Conservation (phyloP, 2,888 invertebrate genomes). For the Chrysolina haemoptera region DNA sequence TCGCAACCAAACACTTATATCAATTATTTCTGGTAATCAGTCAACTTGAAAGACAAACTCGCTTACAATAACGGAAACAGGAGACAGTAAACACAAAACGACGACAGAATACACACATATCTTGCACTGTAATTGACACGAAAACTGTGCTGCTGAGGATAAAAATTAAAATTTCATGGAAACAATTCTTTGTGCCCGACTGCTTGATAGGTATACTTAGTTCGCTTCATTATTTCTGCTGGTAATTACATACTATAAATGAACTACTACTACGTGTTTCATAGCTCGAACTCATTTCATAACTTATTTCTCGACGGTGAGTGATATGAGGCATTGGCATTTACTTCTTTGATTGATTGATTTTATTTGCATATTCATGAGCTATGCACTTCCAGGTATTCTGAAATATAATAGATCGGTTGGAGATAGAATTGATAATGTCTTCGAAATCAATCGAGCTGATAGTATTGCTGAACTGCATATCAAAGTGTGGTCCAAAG, state of each 20-base stretch:
- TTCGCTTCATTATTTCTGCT: conserved; percentile 21
- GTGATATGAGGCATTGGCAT: background rate
- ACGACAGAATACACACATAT: conserved; percentile 29
- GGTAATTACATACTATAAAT: conserved; percentile 11
- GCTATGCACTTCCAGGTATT: background rate
- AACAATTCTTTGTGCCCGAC: conserved; percentile 28
- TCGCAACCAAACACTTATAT: background rate
- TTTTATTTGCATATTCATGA: conserved; percentile 17
- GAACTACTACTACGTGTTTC: background rate
- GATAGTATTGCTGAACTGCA: background rate
- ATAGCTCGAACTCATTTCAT: conserved; percentile 9
- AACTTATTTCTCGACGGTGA: background rate
- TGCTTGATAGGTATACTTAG: conserved; percentile 20
- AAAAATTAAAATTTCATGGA: conserved; percentile 35
- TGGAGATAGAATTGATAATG: background rate
- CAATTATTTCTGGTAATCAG: conserved; percentile 35
- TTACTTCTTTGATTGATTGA: conserved; percentile 5
- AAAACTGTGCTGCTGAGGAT: conserved; percentile 30
- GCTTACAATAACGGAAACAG: conserved; percentile 8
- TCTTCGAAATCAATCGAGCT: conserved; percentile 13
- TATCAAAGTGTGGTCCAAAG: conserved; percentile 18
- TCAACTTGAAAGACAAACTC: conserved; percentile 17
- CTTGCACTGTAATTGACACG: conserved; percentile 31
- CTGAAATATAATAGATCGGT: conserved; percentile 1
- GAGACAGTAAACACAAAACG: conserved; percentile 12